A percentile compares a stretch with the other conserved stretches of the same genome.
These are phyloP conservation scores for Drosophila stalkeri DNA, from an alignment of 2,888 invertebrate species.

Conservation along the genomic window DNA sequence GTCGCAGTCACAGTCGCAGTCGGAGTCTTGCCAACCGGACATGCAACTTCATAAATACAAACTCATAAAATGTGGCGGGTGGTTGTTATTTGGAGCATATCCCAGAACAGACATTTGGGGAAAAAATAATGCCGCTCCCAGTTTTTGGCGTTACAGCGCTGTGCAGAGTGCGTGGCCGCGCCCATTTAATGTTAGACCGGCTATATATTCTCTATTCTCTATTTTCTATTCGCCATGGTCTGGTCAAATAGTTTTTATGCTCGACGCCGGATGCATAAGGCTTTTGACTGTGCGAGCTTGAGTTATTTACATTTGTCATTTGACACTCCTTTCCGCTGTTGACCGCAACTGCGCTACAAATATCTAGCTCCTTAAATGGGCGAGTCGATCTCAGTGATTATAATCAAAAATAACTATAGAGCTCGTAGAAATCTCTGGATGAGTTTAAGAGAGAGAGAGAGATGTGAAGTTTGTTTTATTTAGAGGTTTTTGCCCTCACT, in stretches of 20 bases:
- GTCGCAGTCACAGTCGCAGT: conserved; percentile 1
- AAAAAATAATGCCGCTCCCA: conserved; percentile 39
- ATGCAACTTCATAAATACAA: conserved; percentile 71
- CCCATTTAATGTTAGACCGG: conserved; percentile 40
- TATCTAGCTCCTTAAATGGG: conserved; percentile 2
- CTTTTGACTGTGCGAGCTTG: conserved; percentile 50
- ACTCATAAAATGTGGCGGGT: conserved; percentile 50
- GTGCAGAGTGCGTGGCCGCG: conserved; percentile 36
- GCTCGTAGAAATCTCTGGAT: not conserved
- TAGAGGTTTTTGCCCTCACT: not conserved
- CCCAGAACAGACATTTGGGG: conserved; percentile 40
- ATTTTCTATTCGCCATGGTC: not conserved
- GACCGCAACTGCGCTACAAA: not conserved
- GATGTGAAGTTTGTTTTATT: not conserved
- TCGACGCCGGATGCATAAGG: conserved; percentile 71
- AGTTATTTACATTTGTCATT: conserved; percentile 43
- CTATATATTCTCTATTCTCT: not conserved
- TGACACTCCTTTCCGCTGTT: conserved; percentile 11
- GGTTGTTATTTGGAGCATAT: conserved; percentile 39
- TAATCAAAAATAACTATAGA: conserved; percentile 1
- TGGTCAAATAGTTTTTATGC: conserved; percentile 48
- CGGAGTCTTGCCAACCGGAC: conserved; percentile 38
- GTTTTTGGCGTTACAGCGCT: conserved; percentile 22
- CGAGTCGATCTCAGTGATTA: conserved; percentile 3
- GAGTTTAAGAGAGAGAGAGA: not conserved